phyloP scores from a whole-genome alignment of 1,140 invertebrate species.

The Drosophila eugracilis region DNA sequence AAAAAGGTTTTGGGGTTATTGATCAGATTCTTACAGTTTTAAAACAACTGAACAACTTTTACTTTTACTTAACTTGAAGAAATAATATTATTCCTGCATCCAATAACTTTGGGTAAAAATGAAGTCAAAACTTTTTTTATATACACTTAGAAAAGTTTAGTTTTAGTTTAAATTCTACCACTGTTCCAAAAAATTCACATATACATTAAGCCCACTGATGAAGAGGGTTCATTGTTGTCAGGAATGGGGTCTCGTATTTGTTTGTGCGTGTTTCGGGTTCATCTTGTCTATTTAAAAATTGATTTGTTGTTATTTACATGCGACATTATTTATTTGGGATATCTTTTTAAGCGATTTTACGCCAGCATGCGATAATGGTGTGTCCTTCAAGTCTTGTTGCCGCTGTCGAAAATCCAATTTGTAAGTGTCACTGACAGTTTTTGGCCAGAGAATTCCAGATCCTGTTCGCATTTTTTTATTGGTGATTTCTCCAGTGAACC shows the following conservation, averaged over 20 bases:
- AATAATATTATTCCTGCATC: too few species aligned
- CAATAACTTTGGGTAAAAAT: too few species aligned
- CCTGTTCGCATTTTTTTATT: conserved; percentile 74
- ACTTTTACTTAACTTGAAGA: too few species aligned
- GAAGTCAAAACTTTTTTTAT: too few species aligned
- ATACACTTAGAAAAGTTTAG: too few species aligned
- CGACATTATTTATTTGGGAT: conserved; percentile 74
- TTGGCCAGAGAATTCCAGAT: conserved; percentile 27
- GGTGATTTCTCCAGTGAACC: conserved; percentile 65
- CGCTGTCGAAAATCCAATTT: conserved; percentile 74
- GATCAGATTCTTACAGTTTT: too few species aligned
- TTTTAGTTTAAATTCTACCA: too few species aligned
- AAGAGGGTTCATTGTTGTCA: conserved; percentile 70
- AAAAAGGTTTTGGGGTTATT: too few species aligned
- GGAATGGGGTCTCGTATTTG: conserved; percentile 13
- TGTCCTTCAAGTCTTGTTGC: conserved; percentile 36
- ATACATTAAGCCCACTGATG: conserved; percentile 16
- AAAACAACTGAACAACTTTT: too few species aligned
- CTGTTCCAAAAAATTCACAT: conserved; percentile 19
- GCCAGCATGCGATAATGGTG: conserved; percentile 62
- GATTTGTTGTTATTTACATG: conserved; percentile 82
- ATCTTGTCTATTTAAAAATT: conserved; percentile 76
- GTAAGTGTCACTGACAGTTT: conserved; percentile 77
- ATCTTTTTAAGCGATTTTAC: conserved; percentile 43
- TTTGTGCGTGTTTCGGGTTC: conserved; percentile 24